A percentile compares a stretch with the other conserved stretches of the same genome.
These are phyloP conservation scores for Brachyptera putata DNA, from an alignment of 2,888 invertebrate genomes.

Conservation along the genomic window DNA sequence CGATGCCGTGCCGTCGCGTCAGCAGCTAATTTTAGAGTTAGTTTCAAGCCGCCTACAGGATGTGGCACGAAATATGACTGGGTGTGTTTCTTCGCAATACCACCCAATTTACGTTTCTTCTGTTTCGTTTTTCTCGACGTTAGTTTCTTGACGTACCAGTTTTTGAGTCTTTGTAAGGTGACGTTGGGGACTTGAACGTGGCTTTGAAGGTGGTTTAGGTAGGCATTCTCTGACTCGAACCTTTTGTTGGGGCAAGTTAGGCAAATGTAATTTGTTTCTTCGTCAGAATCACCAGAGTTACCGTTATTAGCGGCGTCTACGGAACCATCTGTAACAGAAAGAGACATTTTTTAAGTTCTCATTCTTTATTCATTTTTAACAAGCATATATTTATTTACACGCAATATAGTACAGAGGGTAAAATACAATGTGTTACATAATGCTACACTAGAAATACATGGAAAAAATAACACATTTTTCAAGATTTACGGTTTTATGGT, in stretches of 20 bases:
- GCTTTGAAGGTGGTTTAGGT: conserved; percentile 21
- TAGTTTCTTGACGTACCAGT: background rate
- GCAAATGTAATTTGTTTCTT: background rate
- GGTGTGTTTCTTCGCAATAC: conserved; percentile 21
- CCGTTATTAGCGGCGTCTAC: too few species aligned
- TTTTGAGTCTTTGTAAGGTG: conserved; percentile 15
- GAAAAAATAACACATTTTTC: too few species aligned
- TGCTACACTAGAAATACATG: too few species aligned
- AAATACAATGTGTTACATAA: too few species aligned
- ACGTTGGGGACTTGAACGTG: conserved; percentile 25
- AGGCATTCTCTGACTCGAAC: conserved; percentile 15
- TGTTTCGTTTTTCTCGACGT: background rate
- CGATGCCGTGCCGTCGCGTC: background rate
- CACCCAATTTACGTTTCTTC: background rate
- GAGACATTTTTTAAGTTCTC: too few species aligned
- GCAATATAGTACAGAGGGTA: too few species aligned
- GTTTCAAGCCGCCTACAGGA: conserved; percentile 18
- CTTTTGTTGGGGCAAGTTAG: background rate
- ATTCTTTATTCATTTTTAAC: too few species aligned
- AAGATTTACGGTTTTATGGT: too few species aligned
- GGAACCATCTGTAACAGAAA: too few species aligned
- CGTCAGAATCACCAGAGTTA: too few species aligned
- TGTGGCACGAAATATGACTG: conserved; percentile 24
- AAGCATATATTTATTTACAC: too few species aligned
- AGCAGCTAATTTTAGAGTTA: conserved; percentile 24